Evolutionary conservation across 2,113 vertebrate genomes (phyloP).

Genomic region (Megaceryle maxima): DNA sequence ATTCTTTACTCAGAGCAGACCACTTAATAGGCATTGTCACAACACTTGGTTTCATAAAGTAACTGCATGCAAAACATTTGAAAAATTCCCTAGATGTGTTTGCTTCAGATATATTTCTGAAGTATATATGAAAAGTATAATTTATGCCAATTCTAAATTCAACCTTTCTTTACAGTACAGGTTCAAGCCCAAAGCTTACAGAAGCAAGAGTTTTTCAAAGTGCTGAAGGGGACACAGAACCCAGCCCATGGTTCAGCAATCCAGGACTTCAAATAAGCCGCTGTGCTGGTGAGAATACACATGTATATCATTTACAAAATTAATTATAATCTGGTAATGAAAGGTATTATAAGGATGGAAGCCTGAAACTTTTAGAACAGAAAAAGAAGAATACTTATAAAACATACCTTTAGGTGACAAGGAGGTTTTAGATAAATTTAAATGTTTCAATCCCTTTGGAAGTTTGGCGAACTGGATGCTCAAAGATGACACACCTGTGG

Average conservation of each 20-base stretch:
- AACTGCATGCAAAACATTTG: background rate
- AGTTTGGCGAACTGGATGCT: slow-evolving; percentile 95
- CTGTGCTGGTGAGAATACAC: background rate
- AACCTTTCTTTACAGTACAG: background rate
- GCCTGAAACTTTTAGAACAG: background rate
- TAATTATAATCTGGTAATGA: background rate
- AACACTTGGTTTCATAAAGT: background rate
- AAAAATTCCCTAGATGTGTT: background rate
- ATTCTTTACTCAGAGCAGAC: background rate
- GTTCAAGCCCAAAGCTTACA: background rate
- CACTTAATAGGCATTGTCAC: background rate
- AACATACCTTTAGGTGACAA: slow-evolving; percentile 93
- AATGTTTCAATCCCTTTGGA: slow-evolving; percentile 89
- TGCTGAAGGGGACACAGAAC: background rate
- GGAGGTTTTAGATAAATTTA: slow-evolving; percentile 96
- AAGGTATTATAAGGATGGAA: background rate
- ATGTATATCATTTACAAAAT: background rate
- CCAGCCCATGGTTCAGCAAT: background rate
- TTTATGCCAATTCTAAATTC: background rate
- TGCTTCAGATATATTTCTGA: background rate
- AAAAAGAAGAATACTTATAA: background rate
- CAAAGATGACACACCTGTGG: slow-evolving; percentile 86
- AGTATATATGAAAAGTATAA: background rate
- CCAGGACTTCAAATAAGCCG: background rate
- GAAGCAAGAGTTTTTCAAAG: background rate